A percentile compares a stretch with the other conserved stretches of the same genome.
phyloP scores from a whole-genome alignment of 1,140 invertebrate species.

The Geopemphigus sp. region DNA sequence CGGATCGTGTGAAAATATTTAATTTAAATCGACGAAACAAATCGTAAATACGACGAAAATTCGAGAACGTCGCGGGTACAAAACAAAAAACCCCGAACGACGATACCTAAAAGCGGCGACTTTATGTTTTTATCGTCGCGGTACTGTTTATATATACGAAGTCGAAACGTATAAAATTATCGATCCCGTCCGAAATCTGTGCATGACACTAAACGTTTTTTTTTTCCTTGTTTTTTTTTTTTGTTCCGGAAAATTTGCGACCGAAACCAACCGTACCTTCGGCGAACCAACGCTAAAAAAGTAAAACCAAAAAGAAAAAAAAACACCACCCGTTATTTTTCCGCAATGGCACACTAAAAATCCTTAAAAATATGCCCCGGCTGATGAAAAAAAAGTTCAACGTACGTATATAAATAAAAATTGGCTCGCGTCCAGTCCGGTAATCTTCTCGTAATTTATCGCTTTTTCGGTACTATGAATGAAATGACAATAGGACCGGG shows the following conservation, averaged over 20 bases:
- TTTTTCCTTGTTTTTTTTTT: no score
- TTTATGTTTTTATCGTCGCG: no score
- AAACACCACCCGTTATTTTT: neutral
- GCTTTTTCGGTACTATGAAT: slow-evolving; percentile 43
- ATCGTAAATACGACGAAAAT: no score
- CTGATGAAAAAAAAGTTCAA: slow-evolving; percentile 34
- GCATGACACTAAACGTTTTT: slow-evolving; percentile 4
- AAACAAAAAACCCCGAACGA: no score
- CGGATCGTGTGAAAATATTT: neutral
- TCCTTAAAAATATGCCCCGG: slow-evolving; percentile 22
- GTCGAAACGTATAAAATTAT: neutral
- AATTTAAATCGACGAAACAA: neutral
- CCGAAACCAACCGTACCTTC: neutral
- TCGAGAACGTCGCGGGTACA: no score
- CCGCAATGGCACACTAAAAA: neutral
- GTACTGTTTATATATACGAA: no score
- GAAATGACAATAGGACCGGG: slow-evolving; percentile 42
- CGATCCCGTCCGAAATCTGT: neutral
- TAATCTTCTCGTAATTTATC: slow-evolving; percentile 46
- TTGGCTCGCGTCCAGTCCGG: slow-evolving; percentile 31
- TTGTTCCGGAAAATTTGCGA: neutral
- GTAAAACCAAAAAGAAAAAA: neutral
- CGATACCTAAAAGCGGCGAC: no score
- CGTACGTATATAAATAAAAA: slow-evolving; percentile 43
- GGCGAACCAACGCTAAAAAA: neutral